Conservation (phyloP, 2,113 vertebrate genomes). For the Mobula hypostoma region DNA sequence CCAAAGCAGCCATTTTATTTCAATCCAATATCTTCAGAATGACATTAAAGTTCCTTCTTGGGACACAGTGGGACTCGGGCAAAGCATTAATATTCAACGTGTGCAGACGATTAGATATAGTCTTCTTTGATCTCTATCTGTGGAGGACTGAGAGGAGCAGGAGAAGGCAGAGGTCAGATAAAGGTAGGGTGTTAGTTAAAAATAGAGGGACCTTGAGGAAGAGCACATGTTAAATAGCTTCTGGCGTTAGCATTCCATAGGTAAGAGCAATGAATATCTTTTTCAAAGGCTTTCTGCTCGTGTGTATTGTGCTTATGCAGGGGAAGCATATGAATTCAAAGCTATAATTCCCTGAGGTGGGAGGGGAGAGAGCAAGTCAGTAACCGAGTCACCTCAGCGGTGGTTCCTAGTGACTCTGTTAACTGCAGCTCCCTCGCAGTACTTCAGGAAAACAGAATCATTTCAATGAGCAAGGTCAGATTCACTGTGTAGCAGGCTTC, state of each 20-base stretch:
- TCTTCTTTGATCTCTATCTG: constrained; percentile 4
- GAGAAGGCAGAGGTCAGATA: not conserved
- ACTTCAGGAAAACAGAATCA: not conserved
- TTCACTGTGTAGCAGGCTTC: not conserved
- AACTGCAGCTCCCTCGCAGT: too few species aligned
- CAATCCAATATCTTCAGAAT: not conserved
- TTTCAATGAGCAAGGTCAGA: not conserved
- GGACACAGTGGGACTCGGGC: not conserved
- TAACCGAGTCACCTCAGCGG: too few species aligned
- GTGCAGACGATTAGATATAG: not conserved
- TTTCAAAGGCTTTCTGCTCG: not conserved
- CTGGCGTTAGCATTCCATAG: constrained; percentile 5
- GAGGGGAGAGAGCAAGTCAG: not conserved
- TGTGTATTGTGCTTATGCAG: not conserved
- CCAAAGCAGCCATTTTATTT: not conserved
- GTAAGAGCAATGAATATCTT: not conserved
- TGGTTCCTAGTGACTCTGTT: not conserved
- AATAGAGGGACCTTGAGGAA: not conserved
- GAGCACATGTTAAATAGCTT: not conserved
- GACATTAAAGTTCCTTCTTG: not conserved
- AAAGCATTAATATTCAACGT: constrained; percentile 31
- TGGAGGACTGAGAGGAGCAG: constrained; percentile 5
- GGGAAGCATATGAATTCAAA: not conserved
- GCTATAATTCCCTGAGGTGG: not conserved
- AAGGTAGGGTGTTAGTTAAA: constrained; percentile 11